Evolutionary conservation across 2,888 invertebrate genomes (phyloP), one percentile per base, ranked within the genome.

Genomic region (Meganola albula): DNA sequence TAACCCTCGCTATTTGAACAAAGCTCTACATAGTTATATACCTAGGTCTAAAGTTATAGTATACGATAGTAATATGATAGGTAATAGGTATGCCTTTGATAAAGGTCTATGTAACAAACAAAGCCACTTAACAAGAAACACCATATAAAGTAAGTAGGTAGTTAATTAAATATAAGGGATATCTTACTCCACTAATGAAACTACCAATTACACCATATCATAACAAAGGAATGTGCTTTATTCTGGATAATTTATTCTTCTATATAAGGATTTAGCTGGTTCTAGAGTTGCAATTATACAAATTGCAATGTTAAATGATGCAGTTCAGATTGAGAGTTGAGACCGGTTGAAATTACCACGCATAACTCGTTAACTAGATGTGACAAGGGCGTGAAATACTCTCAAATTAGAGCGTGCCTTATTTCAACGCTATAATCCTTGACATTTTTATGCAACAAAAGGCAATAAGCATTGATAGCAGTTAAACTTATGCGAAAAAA

Each of bases 301-400:
- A 58, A 56, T 61, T 51, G 53, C 48, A 41, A 48, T 39, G 46
- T 41, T 52, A 58, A 70, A 65, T 60, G 62, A 62, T 52, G 58
- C 55, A 12, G 52, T 37, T 24, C 53, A 58, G 65, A 67, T 64
- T 62, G 55, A 20, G 20, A 5, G 8, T 7, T n/a, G n/a, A 41
- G 51, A 56, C 57, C 34, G 46, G 63, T 53, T 58, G 34, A 50
- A 33, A 27, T 35, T 24, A 45, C 45, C 31, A 31, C 12, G 43
- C n/a, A 31, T 43, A 50, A 52, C 40, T 26, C 38, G 42, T 32
- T 43, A 44, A 49, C 62, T 65, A 37, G 68, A 68, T 48, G 53
- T 25, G 61, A 51, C 63, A 57, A 63, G 53, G 55, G 53, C 59
- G 56, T 59, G 48, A 48, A 58, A 58, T 58, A 36, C 1, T 29